These are phyloP conservation scores for Champsocephalus esox DNA, from an alignment of 2,797 vertebrate genomes.

Conservation along the genomic window DNA sequence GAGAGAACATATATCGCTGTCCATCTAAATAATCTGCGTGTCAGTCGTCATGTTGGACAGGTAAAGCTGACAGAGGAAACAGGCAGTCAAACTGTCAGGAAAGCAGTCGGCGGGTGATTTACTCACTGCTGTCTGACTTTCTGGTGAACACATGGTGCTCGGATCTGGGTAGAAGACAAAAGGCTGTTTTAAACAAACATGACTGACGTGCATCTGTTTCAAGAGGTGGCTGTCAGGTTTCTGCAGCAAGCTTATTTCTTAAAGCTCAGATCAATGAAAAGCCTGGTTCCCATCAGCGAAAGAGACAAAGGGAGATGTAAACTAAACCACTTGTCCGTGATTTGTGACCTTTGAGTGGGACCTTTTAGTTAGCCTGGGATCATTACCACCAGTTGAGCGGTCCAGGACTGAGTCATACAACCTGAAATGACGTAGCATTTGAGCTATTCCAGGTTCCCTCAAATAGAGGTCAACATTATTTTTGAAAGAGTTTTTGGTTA, in stretches of 20 bases:
- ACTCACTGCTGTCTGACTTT: constrained; percentile 1
- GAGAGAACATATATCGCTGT: background rate
- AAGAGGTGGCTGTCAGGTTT: background rate
- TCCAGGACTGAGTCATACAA: no score
- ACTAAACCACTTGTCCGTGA: background rate
- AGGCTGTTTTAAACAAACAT: background rate
- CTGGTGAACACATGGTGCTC: constrained; percentile 6
- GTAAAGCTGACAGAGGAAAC: constrained; percentile 36
- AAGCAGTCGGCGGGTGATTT: constrained; percentile 40
- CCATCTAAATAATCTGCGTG: constrained; percentile 2
- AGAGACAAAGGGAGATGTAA: background rate
- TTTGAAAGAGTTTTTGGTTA: no score
- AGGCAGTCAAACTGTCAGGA: constrained; percentile 39
- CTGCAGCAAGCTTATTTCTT: background rate
- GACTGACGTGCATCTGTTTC: constrained; percentile 1
- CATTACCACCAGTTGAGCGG: background rate
- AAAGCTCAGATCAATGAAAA: background rate
- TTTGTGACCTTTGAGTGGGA: background rate
- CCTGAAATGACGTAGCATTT: no score
- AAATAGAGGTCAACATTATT: no score
- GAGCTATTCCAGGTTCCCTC: no score
- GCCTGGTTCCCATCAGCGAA: background rate
- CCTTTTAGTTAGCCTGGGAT: background rate
- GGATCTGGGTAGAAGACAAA: constrained; percentile 19
- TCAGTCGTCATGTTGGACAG: constrained; percentile 11